A percentile compares a stretch with the other conserved stretches of the same genome.
phyloP scores from a whole-genome alignment of 2,888 invertebrate genomes.

The Aleiodes leptofemur region DNA sequence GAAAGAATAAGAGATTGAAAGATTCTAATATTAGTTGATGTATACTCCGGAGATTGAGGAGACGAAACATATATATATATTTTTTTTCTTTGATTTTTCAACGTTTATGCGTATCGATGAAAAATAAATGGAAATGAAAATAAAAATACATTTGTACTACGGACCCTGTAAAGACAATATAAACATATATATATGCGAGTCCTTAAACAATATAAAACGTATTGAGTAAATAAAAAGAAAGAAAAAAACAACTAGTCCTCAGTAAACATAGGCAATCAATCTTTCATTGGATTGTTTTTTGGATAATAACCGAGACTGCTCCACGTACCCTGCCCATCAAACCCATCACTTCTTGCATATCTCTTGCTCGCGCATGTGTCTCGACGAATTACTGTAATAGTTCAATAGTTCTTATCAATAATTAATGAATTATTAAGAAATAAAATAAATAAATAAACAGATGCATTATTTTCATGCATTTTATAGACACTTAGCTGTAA shows the following conservation, averaged over 20 bases:
- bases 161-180: conserved; percentile 63
- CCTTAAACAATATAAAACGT: conserved; percentile 56
- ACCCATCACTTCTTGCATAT: conserved; percentile 56
- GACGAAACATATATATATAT: conserved; percentile 1
- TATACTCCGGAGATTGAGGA: conserved; percentile 18
- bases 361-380: conserved; percentile 54
- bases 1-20: conserved; percentile 23
- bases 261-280: conserved; percentile 51
- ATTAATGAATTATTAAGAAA: conserved; percentile 31
- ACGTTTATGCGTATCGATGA: conserved; percentile 20
- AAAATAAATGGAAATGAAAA: conserved; percentile 33
- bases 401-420: conserved; percentile 48
- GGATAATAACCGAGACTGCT: conserved; percentile 53
- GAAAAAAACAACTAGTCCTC: conserved; percentile 56
- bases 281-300: conserved; percentile 3
- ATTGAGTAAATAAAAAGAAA: conserved; percentile 20
- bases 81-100: conserved; percentile 36
- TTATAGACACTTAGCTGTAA: conserved; percentile 52
- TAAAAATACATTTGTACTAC: conserved; percentile 53
- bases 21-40: conserved; percentile 15
- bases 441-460: conserved; percentile 41
- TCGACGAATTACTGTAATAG: conserved; percentile 53
- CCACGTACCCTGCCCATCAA: conserved; percentile 51
- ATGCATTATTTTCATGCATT: conserved; percentile 55
- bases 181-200: conserved; percentile 59